Base-by-base conservation (phyloP, 2,888 invertebrate species). In the Chorisops tibialis region DNA sequence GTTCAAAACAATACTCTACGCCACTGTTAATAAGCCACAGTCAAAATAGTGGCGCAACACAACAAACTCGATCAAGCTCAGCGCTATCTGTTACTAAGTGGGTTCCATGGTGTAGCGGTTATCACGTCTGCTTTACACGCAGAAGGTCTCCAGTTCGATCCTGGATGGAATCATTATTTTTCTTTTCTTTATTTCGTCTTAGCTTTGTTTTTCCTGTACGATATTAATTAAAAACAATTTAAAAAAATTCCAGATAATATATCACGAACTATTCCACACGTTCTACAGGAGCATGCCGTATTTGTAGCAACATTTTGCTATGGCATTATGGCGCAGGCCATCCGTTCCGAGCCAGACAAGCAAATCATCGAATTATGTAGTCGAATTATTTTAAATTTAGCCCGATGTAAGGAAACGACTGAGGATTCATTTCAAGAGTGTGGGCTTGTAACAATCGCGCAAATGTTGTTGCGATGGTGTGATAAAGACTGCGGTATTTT, bases 391-490 rank as follows among this genome's bases (percentile, higher is more conserved):
- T 82, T 88, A 45, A 89, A 88, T 70, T 75, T 89, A 65, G 81
- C 84, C 11, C 83, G 88, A 62, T 86, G 85, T 68, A 79, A 79
- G 54, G 75, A 79, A 51, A 87, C 87, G 0, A 84, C 81, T 9
- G 79, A 81, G 1, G 82, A 82, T 68, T 83, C 85, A 61, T 87
- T 87, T 74, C 79, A 81, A 73, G 81, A 83, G 67, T 79, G 84
- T 38, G 81, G 83, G 52, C 81, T 88, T 18, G 79, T 83, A 22
- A 81, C 81, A 1, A 78, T 88, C 49, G 75, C 88, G 41, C 85
- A 83, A 69, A 82, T 86, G 71, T 81, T 89, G 80, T 76, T 81
- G 73, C 81, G 86, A 60, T 87, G 84, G 78, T 86, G 86, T 70
- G 85, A 84, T 69, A 87, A 84, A 69, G 87, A 88, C 69, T 80